Evolutionary conservation across 2,113 vertebrate genomes (phyloP).

Genomic region (Tonatia bakeri): DNA sequence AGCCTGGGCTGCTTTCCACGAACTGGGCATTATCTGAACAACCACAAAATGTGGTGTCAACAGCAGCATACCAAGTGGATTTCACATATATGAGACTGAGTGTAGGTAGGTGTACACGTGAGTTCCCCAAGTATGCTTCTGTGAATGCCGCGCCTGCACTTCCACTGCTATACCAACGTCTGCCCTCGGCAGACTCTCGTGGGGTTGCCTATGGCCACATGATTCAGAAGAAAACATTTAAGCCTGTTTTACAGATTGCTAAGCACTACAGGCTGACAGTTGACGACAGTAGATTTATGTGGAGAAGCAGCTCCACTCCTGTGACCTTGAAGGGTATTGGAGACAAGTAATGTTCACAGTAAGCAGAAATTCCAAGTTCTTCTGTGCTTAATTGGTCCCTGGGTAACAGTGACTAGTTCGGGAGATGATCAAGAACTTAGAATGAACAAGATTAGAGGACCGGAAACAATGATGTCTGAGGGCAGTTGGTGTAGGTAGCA

Average conservation of each 20-base stretch:
- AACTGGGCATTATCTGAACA: background rate
- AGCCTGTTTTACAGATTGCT: background rate
- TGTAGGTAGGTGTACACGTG: background rate
- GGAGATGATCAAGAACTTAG: background rate
- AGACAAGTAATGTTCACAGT: background rate
- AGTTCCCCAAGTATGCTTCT: background rate
- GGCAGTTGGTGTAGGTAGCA: background rate
- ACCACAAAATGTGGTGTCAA: background rate
- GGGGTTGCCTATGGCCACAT: background rate
- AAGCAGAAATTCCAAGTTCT: background rate
- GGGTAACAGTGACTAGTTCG: background rate
- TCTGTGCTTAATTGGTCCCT: background rate
- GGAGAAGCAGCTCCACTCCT: background rate
- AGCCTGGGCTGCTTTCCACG: background rate
- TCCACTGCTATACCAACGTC: background rate
- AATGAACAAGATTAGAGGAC: background rate
- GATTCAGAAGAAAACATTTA: background rate
- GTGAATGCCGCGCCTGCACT: background rate
- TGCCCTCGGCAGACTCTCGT: background rate
- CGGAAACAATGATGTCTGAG: background rate
- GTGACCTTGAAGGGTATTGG: background rate
- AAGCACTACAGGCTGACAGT: background rate
- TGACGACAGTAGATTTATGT: background rate
- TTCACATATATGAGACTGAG: background rate
- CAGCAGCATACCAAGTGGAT: background rate